phyloP scores from a whole-genome alignment of 1,140 invertebrate genomes.

The Streblospio benedicti region DNA sequence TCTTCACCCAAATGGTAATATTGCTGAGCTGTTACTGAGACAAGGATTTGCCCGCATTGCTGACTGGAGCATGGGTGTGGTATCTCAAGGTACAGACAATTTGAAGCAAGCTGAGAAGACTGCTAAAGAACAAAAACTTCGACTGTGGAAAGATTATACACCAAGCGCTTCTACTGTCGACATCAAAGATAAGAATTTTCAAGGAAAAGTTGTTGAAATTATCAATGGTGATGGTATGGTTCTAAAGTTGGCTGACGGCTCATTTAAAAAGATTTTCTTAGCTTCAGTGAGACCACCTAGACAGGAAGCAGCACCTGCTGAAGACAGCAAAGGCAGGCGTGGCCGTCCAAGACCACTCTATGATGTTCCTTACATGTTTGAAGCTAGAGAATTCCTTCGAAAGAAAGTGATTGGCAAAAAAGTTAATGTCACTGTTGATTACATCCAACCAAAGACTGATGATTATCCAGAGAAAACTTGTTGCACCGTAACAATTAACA shows the following conservation, averaged over 20 bases:
- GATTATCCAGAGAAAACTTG: constrained; percentile 91
- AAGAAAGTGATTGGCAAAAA: constrained; percentile 95
- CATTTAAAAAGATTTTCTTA: constrained; percentile 85
- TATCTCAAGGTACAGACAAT: constrained; percentile 71
- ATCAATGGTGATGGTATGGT: constrained; percentile 87
- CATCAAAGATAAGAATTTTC: constrained; percentile 74
- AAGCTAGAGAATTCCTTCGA: constrained; percentile 90
- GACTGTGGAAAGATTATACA: constrained; percentile 79
- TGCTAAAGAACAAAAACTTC: constrained; percentile 77
- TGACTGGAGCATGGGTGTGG: constrained; percentile 89
- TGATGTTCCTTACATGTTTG: constrained; percentile 96
- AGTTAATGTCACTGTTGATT: constrained; percentile 66
- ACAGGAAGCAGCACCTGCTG: constrained; percentile 42
- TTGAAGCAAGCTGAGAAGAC: constrained; percentile 71
- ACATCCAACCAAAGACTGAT: constrained; percentile 86
- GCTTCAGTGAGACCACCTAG: constrained; percentile 88
- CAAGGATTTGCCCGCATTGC: constrained; percentile 93
- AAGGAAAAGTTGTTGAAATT: constrained; percentile 75
- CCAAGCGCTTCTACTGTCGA: constrained; percentile 32
- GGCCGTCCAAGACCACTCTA: constrained; percentile 82
- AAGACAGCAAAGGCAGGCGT: background rate
- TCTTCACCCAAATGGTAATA: constrained; percentile 86
- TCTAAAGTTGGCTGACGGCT: constrained; percentile 69
- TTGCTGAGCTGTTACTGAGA: constrained; percentile 80
- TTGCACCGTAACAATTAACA: constrained; percentile 67